Evolutionary conservation across 2,113 vertebrate species (phyloP).

Genomic region (Micronycteris hirsuta): DNA sequence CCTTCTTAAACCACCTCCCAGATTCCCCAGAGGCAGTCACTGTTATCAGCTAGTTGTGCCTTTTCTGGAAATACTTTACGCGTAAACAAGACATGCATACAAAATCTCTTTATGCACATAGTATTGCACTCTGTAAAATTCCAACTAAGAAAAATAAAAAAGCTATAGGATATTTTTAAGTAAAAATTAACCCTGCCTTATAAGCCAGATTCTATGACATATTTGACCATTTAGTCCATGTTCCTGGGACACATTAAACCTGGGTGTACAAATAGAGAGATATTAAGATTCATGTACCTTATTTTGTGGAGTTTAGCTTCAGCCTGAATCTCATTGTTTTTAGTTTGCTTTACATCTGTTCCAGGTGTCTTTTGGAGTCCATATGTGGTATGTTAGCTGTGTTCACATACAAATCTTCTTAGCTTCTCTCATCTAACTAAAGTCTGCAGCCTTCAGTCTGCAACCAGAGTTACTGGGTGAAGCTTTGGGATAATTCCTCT

Average conservation of each 20-base stretch:
- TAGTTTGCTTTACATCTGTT: neutral
- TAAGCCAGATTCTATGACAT: neutral
- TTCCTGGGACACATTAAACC: neutral
- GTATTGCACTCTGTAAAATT: neutral
- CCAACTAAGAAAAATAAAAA: neutral
- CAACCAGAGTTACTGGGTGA: neutral
- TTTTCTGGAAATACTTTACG: neutral
- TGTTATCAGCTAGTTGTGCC: neutral
- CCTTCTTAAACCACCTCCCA: neutral
- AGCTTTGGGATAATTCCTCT: neutral
- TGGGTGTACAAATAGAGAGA: neutral
- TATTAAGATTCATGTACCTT: neutral
- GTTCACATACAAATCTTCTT: neutral
- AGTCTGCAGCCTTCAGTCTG: neutral
- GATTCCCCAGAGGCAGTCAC: neutral
- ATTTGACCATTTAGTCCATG: neutral
- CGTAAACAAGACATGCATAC: neutral
- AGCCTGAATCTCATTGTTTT: neutral
- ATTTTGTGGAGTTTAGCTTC: neutral
- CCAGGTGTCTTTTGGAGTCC: neutral
- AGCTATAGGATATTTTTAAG: neutral
- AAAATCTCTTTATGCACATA: neutral
- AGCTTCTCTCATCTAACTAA: neutral
- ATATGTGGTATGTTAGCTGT: neutral
- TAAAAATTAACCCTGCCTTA: neutral